phyloP scores from a whole-genome alignment of 2,888 invertebrate genomes.

The Agonum fuliginosum region DNA sequence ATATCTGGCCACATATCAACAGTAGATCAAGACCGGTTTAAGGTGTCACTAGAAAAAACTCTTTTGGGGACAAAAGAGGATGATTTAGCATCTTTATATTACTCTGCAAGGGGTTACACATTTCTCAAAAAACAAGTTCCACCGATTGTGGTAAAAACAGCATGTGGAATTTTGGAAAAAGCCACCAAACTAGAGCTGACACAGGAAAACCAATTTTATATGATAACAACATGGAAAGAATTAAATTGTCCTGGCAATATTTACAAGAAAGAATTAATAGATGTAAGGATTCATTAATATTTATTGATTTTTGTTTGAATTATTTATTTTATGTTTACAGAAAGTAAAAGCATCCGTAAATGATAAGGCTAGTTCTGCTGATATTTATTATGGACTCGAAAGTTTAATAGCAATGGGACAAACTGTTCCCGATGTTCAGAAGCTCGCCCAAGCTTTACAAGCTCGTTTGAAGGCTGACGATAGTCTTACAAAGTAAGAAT shows the following conservation, averaged over 20 bases:
- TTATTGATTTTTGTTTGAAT: not conserved
- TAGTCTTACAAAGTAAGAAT: conserved; percentile 79
- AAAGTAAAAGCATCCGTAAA: conserved; percentile 77
- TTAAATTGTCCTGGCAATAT: conserved; percentile 42
- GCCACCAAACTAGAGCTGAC: not conserved
- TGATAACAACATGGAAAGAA: conserved; percentile 41
- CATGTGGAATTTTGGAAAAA: not conserved
- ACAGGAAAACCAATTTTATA: conserved; percentile 48
- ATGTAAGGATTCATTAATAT: conserved; percentile 31
- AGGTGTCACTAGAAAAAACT: conserved; percentile 45
- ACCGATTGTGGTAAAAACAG: conserved; percentile 33
- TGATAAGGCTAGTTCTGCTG: conserved; percentile 80
- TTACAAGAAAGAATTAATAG: conserved; percentile 37
- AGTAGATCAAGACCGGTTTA: conserved; percentile 50
- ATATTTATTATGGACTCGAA: conserved; percentile 84
- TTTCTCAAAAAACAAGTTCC: conserved; percentile 43
- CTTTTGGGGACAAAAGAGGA: conserved; percentile 34
- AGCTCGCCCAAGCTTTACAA: conserved; percentile 83
- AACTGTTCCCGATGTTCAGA: conserved; percentile 78
- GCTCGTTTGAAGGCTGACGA: conserved; percentile 90
- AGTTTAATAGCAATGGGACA: conserved; percentile 82
- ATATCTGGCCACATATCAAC: conserved; percentile 54
- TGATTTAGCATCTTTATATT: conserved; percentile 54
- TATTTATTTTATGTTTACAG: conserved; percentile 66
- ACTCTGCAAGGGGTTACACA: conserved; percentile 40